These are phyloP conservation scores for Aphelinus certus DNA, from an alignment of 1,140 invertebrate genomes.

Conservation along the genomic window DNA sequence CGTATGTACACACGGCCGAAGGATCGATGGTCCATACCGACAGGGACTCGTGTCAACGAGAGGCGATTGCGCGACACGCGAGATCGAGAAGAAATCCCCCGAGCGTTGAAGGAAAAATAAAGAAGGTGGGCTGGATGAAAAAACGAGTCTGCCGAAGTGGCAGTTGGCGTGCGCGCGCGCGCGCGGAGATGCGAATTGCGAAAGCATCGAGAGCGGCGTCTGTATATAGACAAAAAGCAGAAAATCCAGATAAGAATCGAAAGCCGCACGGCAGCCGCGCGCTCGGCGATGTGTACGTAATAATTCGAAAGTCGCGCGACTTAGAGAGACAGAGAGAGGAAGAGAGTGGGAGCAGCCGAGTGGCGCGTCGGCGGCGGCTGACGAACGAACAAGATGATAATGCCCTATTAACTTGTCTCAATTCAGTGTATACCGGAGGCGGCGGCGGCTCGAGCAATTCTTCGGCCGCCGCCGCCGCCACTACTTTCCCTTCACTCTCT, in stretches of 20 bases:
- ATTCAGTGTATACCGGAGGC: slow-evolving; percentile 8
- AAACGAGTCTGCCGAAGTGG: too few relatives aligned
- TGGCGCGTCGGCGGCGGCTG: not conserved
- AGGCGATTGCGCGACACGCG: too few relatives aligned
- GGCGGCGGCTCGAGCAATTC: not conserved
- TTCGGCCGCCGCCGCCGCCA: not conserved
- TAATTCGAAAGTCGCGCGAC: slow-evolving; percentile 31
- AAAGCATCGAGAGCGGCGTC: not conserved
- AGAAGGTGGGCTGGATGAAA: not conserved
- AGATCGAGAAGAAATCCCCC: too few relatives aligned
- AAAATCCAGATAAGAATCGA: slow-evolving; percentile 30
- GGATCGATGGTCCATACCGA: too few relatives aligned
- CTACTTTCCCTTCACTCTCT: slow-evolving; percentile 38
- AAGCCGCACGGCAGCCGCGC: not conserved
- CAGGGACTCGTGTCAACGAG: too few relatives aligned
- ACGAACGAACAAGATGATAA: slow-evolving; percentile 34
- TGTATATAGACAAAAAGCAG: not conserved
- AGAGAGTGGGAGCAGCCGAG: too few relatives aligned
- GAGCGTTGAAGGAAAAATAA: not conserved
- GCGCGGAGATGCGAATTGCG: too few relatives aligned
- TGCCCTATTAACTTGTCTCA: slow-evolving; percentile 40
- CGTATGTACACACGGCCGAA: too few relatives aligned
- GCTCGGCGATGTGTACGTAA: not conserved
- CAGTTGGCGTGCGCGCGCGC: too few relatives aligned
- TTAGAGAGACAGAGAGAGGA: not conserved